Evolutionary conservation across 2,797 vertebrate species (phyloP).

Genomic region (Ctenopoma multispine): DNA sequence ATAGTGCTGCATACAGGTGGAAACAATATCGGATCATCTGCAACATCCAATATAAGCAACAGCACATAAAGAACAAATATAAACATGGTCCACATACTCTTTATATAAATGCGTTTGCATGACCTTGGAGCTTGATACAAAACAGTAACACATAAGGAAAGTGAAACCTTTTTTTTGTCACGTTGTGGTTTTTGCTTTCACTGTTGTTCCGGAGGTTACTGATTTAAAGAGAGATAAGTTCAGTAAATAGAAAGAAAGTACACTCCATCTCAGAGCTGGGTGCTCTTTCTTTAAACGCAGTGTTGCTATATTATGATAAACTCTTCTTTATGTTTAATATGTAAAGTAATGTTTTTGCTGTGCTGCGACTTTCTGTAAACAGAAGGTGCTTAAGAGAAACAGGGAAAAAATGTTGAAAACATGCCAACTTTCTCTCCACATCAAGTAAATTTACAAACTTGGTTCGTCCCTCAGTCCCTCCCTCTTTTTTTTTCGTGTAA

Average conservation of each 20-base stretch:
- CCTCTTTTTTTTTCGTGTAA: conserved; percentile 14
- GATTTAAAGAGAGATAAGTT: too few relatives aligned
- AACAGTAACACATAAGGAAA: neutral
- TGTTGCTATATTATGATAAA: too few relatives aligned
- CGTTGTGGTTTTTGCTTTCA: neutral
- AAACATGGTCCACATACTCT: neutral
- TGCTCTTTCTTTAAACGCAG: too few relatives aligned
- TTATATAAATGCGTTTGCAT: neutral
- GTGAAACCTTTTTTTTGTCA: too few relatives aligned
- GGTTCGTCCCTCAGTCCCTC: conserved; percentile 29
- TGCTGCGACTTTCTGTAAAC: neutral
- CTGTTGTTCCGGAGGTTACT: neutral
- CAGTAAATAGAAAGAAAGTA: too few relatives aligned
- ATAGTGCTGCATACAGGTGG: too few relatives aligned
- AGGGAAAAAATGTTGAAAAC: neutral
- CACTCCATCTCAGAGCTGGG: too few relatives aligned
- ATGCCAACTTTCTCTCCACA: accelerated
- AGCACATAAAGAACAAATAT: neutral
- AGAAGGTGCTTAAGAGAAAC: neutral
- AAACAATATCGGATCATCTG: too few relatives aligned
- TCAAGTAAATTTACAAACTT: conserved; percentile 40
- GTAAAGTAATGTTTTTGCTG: too few relatives aligned
- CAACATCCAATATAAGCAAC: neutral
- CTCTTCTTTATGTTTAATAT: too few relatives aligned
- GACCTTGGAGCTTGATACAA: neutral